These are phyloP conservation scores for Piprites chloris DNA, from an alignment of 2,113 vertebrate species.

Conservation along the genomic window DNA sequence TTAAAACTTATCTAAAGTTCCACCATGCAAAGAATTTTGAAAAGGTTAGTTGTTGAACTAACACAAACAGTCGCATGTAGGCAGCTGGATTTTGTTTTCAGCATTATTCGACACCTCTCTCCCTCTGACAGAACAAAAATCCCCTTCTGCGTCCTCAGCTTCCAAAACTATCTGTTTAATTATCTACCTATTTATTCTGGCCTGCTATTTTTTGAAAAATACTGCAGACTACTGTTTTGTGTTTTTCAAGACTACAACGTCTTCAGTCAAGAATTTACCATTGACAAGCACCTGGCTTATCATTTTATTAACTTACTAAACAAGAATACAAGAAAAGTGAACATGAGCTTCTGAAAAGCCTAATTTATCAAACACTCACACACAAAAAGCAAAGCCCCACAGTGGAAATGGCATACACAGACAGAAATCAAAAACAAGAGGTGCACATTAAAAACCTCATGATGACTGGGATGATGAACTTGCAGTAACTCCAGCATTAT, in stretches of 20 bases:
- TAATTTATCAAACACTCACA: background rate
- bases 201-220: background rate
- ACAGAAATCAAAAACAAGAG: background rate
- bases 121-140: background rate
- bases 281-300: background rate
- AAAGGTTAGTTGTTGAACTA: background rate
- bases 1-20: background rate
- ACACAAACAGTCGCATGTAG: background rate
- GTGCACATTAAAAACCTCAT: background rate
- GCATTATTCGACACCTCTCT: background rate
- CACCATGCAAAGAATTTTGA: background rate
- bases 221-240: background rate
- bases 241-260: background rate
- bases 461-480: background rate
- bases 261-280: background rate
- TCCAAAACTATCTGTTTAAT: background rate
- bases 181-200: background rate
- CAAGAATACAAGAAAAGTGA: background rate
- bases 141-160: fast-evolving
- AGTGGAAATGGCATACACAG: background rate
- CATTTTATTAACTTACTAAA: background rate
- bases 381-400: background rate
- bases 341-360: background rate
- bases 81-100: background rate
- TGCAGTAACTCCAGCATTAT: background rate